Percentiles rank a stretch among this genome's conserved stretches.
These are phyloP conservation scores for Cebidichthys violaceus DNA, from an alignment of 2,113 vertebrate species.

Conservation along the genomic window DNA sequence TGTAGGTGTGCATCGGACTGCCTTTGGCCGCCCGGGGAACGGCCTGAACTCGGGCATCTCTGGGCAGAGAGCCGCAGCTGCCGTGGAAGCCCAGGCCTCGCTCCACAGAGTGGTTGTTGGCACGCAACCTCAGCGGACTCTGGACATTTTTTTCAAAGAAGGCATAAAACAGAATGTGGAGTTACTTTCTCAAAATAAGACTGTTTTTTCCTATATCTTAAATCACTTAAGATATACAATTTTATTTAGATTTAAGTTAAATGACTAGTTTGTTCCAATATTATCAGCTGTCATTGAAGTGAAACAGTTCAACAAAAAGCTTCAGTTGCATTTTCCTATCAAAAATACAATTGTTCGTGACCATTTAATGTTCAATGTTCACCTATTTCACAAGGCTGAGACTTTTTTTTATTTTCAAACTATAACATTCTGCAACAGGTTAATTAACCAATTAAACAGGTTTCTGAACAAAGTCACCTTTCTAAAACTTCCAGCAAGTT, in stretches of 20 bases:
- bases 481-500: background rate
- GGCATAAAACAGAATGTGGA: background rate
- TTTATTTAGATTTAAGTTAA: no score
- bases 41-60: slow-evolving; percentile 81
- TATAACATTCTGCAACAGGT: background rate
- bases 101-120: slow-evolving; percentile 81
- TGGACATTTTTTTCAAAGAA: slow-evolving; percentile 49
- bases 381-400: background rate
- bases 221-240: no score
- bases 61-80: slow-evolving; percentile 84
- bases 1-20: slow-evolving; percentile 83
- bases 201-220: background rate
- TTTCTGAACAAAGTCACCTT: background rate
- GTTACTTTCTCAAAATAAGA: background rate
- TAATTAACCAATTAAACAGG: background rate
- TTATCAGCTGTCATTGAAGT: background rate
- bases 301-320: background rate
- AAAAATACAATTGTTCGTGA: background rate
- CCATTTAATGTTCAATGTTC: background rate
- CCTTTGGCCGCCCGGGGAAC: slow-evolving; percentile 75
- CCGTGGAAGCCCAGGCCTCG: slow-evolving; percentile 81
- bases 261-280: background rate
- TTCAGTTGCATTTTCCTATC: background rate
- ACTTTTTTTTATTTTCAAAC: background rate
- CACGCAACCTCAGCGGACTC: slow-evolving; percentile 85